Evolutionary conservation across 2,888 invertebrate genomes (phyloP), one percentile per base, ranked within the genome.

Genomic region (Rhimphoctona megacephalus): DNA sequence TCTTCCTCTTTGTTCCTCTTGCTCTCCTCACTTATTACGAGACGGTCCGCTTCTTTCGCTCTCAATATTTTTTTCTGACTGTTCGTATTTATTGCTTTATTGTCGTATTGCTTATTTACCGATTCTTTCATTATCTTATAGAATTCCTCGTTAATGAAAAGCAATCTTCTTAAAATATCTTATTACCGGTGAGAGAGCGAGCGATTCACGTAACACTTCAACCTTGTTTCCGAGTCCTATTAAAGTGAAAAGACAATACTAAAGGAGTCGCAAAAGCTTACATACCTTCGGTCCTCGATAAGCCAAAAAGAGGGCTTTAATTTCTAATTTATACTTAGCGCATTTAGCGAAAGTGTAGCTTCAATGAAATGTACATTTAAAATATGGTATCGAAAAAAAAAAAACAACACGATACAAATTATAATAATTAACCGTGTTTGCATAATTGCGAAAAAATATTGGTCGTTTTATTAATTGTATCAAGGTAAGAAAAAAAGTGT

Each of bases 1-100:
- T 73, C 39, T 46, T 33, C 54, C 72, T 81, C 61, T 25, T 30
- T 61, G 30, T 46, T 78, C 66, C 33, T 52, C 25, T 64, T 82
- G 52, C 49, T 52, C 11, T 30, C 61, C n/a, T 17, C 25, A 19
- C n/a, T 30, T 64, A 36, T 25, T 43, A 43, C 5, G 11, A 52
- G 11, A 52, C 52, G 61, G 14, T 74, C 14, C 22, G n/a, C 52
- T n/a, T 22, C 25, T 64, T 30, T 64, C 66, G 30, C 19, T 66
- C 39, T 33, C 36, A 30, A 57, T 25, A 14, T 57, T 57, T 61
- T 8, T 64, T 30, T n/a, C 4, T 25, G 30, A 30, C 46, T 30
- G 14, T n/a, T 76, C 17, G 17, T 25, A 30, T 70, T 14, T 39
- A 52, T 73, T 73, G 3, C 5, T 3, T 1, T 25, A 30, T 30